Evolutionary conservation across 2,888 invertebrate species (phyloP), one percentile per base, ranked within the genome.

Genomic region (Zygaena filipendulae): DNA sequence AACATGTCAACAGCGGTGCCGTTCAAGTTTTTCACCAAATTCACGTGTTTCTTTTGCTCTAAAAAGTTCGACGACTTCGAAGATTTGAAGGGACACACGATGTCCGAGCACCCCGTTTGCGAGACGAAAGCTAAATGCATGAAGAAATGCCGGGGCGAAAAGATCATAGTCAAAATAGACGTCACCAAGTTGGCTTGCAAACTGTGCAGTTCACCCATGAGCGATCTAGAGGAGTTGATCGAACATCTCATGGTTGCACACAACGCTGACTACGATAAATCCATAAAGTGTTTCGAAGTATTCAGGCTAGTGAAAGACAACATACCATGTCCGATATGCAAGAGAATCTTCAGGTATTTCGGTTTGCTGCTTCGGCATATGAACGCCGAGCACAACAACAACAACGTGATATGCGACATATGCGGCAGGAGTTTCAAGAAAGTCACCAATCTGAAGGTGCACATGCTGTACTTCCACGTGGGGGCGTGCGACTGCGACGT

Each of bases 1-100:
- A 77, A 75, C 34, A 72, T 69, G 70, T 72, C 79, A 0, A 72
- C 70, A 0, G 77, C 70, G 1, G 39, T 66, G 3, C 77, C 77
- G 1, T 79, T 79, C 25, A 67, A 66, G 35, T 79, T 70, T 35
- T 66, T 71, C 33, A 57, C 66, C 0, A 69, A 62, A 32, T 77
- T 51, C 27, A 55, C 59, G 1, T 79, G 77, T 28, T 79, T 77
- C 37, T 69, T 71, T 40, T 79, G 77, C 27, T 58, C 68, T 0
- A 58, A 58, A 33, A 63, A 61, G 31, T 74, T 64, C 18, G 44
- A 54, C 0, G 69, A 79, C 20, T 68, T 67, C 22, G 71, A 71
- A 0, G 71, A 72, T 0, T 38, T 79, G 1, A 63, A 57, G 25
- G 43, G 51, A 1, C 77, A 77, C 23, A 71, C 70, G 0, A 30